Evolutionary conservation across 2,888 invertebrate genomes (phyloP).

Genomic region (Achlya flavicornis): DNA sequence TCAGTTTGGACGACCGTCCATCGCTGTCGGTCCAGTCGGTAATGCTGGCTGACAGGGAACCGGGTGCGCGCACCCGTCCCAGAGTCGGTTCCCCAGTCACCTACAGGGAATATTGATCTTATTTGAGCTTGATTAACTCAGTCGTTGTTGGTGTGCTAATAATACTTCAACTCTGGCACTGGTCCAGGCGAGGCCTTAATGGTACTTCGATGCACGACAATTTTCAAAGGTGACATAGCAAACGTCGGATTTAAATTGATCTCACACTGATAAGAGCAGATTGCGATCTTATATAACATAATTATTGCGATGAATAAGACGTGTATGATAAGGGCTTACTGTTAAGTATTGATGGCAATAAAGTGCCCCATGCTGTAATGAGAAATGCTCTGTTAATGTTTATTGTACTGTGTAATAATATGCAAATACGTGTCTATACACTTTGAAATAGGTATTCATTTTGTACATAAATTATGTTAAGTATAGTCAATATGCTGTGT

Average conservation of each 20-base stretch:
- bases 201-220: constrained; percentile 79
- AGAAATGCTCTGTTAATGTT: no score
- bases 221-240: constrained; percentile 74
- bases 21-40: constrained; percentile 47
- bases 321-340: no score
- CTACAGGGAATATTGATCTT: constrained; percentile 81
- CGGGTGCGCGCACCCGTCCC: constrained; percentile 52
- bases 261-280: constrained; percentile 23
- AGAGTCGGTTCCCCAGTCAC: constrained; percentile 54
- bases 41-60: constrained; percentile 56
- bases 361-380: no score
- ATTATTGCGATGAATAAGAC: no score
- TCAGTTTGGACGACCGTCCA: constrained; percentile 32
- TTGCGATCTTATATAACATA: background rate
- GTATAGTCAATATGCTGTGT: no score
- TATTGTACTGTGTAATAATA: no score
- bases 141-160: constrained; percentile 80
- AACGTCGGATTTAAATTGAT: constrained; percentile 51
- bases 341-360: no score
- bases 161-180: constrained; percentile 78
- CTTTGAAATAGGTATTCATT: no score
- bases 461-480: no score
- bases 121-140: constrained; percentile 83
- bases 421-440: no score
- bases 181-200: constrained; percentile 80